Evolutionary conservation across 2,797 vertebrate species (phyloP), one percentile per base, ranked within the genome.

Genomic region (Hafferia zeledoni): DNA sequence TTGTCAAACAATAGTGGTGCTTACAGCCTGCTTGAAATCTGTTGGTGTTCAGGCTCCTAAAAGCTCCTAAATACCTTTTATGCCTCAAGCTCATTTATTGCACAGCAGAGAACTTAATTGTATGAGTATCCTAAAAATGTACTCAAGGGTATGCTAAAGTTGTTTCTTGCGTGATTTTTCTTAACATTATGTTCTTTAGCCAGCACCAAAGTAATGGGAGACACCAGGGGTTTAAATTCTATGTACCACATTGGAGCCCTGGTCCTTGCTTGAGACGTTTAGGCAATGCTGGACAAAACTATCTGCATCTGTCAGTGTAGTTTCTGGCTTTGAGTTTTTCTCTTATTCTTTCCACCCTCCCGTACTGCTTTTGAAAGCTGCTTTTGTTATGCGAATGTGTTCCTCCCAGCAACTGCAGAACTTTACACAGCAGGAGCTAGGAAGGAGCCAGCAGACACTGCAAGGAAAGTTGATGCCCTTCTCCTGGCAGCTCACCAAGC

Each of bases 331-430:
- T 65, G 65, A 35, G 11, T 16, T 93, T 92, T 84, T 68, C 61
- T 91, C 75, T 41, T 94, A 30, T 67, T 86, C 91, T 88, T 93
- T 80, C 87, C 83, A 86, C 39, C 41, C 82, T 85, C 72, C 35
- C 1, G 0, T 69, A 75, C 76, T 35, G 82, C 89, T 81, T 94
- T 83, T 94, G 92, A 95, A 95, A 93, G 94, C 91, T 0, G 3
- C 91, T 95, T 96, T 96, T 96, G 94, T 96, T 96, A 95, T 95
- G 95, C 13, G 55, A 92, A 95, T 96, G 22, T 80, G 37, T 92
- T 95, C 93, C 88, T 96, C 65, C 95, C 74, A 70, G 92, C 95
- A 96, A 94, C 95, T 95, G 92, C 92, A 89, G 90, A 89, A 92
- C 93, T 95, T 94, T 91, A 74, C 88, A 35, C 80, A 63, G 77